A percentile compares a stretch with the other conserved stretches of the same genome.
These are phyloP conservation scores for Heliangelus exortis DNA, from an alignment of 2,797 vertebrate species.

Conservation along the genomic window DNA sequence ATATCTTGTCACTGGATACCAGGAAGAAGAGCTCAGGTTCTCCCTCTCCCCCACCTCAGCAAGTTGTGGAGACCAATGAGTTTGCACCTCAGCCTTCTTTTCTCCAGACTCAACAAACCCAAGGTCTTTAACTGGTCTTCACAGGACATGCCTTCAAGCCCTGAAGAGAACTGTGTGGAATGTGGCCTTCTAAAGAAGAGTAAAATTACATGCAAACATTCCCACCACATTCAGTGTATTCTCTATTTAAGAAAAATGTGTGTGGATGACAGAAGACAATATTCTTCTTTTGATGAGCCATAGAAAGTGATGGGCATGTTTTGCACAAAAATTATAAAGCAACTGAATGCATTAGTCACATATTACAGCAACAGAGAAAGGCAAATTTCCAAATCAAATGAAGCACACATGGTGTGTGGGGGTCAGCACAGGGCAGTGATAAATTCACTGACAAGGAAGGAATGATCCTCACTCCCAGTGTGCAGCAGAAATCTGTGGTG, in stretches of 20 bases:
- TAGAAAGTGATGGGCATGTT: not conserved
- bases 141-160: not conserved
- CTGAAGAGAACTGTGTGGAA: not conserved
- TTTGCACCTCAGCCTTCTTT: not conserved
- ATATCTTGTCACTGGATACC: accelerated
- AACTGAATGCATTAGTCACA: not conserved
- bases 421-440: not conserved
- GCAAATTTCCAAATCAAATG: constrained; percentile 5
- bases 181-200: not conserved
- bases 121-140: not conserved
- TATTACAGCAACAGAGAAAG: not conserved
- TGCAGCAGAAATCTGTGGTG: not conserved
- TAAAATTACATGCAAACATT: not conserved
- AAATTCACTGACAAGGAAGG: not conserved
- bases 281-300: not conserved
- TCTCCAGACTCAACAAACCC: not conserved
- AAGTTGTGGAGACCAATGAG: not conserved
- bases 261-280: not conserved
- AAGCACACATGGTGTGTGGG: not conserved
- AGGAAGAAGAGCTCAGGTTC: not conserved
- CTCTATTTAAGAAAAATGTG: not conserved
- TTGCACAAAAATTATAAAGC: constrained; percentile 6
- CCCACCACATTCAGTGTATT: not conserved
- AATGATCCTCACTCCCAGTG: not conserved
- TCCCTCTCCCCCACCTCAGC: not conserved